Evolutionary conservation across 2,888 invertebrate species (phyloP).

Genomic region (Drosophila niveifrons): DNA sequence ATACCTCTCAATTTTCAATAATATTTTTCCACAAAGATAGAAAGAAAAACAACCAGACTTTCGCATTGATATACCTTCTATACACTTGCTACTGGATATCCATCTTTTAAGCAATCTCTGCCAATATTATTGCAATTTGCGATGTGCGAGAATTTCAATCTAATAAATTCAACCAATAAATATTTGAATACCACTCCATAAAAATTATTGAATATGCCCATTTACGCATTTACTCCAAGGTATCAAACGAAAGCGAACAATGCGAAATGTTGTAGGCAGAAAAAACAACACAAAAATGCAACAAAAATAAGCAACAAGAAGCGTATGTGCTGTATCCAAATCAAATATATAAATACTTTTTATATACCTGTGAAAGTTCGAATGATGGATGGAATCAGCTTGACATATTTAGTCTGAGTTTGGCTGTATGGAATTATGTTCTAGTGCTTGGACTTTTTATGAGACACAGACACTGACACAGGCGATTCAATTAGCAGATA

Average conservation of each 20-base stretch:
- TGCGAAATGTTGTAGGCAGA: constrained; percentile 10
- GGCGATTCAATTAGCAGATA: constrained; percentile 68
- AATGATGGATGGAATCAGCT: constrained; percentile 25
- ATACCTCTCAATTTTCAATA: too few relatives aligned
- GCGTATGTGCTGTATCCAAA: constrained; percentile 1
- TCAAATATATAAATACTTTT: constrained; percentile 5
- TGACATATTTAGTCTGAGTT: constrained; percentile 5
- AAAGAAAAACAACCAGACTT: too few relatives aligned
- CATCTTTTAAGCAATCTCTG: background rate
- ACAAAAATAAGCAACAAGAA: background rate
- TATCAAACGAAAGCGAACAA: constrained; percentile 24
- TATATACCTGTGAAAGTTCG: constrained; percentile 6
- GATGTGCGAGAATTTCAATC: constrained; percentile 1
- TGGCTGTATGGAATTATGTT: constrained; percentile 17
- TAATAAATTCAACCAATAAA: background rate
- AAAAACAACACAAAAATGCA: background rate
- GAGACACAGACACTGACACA: constrained; percentile 22
- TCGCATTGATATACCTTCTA: background rate
- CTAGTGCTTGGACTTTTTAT: constrained; percentile 23
- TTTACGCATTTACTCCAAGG: background rate
- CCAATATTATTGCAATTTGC: constrained; percentile 5
- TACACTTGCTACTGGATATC: background rate
- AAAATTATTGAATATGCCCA: constrained; percentile 8
- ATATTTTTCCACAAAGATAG: too few relatives aligned
- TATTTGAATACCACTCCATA: background rate